Percentiles rank a stretch among this genome's conserved stretches.
These are phyloP conservation scores for Alfaro cultratus DNA, from an alignment of 2,797 vertebrate genomes.

Conservation along the genomic window DNA sequence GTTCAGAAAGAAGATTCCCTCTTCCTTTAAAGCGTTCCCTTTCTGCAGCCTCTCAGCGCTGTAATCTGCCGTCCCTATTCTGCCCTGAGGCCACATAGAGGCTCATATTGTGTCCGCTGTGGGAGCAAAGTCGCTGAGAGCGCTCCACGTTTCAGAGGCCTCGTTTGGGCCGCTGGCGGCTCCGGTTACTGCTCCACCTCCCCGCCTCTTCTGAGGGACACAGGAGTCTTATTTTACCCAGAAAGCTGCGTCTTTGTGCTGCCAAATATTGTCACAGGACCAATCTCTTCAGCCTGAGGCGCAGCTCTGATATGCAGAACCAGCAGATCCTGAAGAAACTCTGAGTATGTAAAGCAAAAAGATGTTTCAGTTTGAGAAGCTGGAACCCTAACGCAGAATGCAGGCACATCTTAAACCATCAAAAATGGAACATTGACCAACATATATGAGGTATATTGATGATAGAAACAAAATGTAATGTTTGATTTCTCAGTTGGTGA, in stretches of 20 bases:
- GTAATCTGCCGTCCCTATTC: slow-evolving; percentile 62
- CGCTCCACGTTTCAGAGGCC: slow-evolving; percentile 65
- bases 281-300: slow-evolving; percentile 31
- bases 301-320: slow-evolving; percentile 16
- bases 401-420: not conserved
- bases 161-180: slow-evolving; percentile 36
- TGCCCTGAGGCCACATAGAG: slow-evolving; percentile 60
- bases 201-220: slow-evolving; percentile 63
- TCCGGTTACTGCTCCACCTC: slow-evolving; percentile 64
- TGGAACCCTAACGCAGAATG: not conserved
- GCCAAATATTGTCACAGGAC: slow-evolving; percentile 64
- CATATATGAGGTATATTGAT: not conserved
- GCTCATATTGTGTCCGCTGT: slow-evolving; percentile 74
- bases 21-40: slow-evolving; percentile 59
- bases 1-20: slow-evolving; percentile 53
- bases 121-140: slow-evolving; percentile 75
- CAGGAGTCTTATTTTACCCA: slow-evolving; percentile 74
- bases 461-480: no score
- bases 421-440: no score
- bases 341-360: not conserved
- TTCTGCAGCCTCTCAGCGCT: slow-evolving; percentile 77
- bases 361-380: not conserved
- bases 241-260: slow-evolving; percentile 55
- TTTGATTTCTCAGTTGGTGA: no score
- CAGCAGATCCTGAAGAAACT: slow-evolving; percentile 13